Conservation (phyloP, 2,888 invertebrate species). For the Lasioglossum figueresi region DNA sequence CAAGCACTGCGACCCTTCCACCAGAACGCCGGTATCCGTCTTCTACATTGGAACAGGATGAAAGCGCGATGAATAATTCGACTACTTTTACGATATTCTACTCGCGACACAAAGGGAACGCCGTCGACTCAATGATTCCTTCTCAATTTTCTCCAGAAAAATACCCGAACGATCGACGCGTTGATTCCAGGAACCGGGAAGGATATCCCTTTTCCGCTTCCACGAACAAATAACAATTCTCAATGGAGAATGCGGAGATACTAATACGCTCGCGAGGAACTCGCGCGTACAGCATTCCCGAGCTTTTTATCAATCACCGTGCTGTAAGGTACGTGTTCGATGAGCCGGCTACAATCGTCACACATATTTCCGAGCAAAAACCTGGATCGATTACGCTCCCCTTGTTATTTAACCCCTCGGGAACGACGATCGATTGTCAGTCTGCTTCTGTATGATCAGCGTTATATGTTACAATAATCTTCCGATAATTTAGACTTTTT, state of each 20-base stretch:
- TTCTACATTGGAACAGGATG: not conserved
- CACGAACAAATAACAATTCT: not conserved
- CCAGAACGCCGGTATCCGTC: not conserved
- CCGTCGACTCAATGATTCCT: slow-evolving; percentile 30
- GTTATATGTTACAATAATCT: no score
- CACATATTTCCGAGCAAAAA: not conserved
- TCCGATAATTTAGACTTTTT: no score
- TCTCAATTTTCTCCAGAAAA: not conserved
- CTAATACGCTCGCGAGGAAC: not conserved
- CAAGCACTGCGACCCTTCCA: not conserved
- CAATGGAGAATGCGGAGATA: not conserved
- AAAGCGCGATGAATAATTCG: slow-evolving; percentile 24
- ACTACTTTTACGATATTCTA: slow-evolving; percentile 12
- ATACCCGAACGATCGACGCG: slow-evolving; percentile 19
- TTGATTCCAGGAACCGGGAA: not conserved
- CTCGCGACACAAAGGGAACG: slow-evolving; percentile 18
- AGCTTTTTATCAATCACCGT: not conserved
- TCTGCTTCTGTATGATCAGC: no score
- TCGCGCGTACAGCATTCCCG: not conserved
- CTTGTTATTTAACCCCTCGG: not conserved
- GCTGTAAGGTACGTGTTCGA: not conserved
- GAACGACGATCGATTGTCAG: no score
- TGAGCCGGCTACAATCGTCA: not conserved
- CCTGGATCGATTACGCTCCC: not conserved
- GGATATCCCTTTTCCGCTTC: slow-evolving; percentile 13